Evolutionary conservation across 2,113 vertebrate genomes (phyloP).

Genomic region (Phalacrocorax pelagicus): DNA sequence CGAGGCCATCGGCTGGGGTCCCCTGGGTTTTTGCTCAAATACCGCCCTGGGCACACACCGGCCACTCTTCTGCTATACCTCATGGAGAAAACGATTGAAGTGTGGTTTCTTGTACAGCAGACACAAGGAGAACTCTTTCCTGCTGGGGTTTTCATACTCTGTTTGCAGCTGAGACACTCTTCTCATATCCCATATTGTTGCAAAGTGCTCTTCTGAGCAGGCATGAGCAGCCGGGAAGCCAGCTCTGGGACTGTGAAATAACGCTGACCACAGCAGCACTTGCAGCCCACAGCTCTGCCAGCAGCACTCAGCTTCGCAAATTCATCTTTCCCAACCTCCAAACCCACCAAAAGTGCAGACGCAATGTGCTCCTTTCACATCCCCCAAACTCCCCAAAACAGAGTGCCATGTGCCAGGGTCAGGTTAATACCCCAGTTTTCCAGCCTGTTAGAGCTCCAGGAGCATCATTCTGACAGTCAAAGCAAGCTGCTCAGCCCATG

Average conservation of each 20-base stretch:
- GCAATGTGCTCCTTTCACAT: rapidly evolving
- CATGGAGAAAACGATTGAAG: neutral
- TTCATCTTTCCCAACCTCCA: neutral
- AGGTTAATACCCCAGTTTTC: neutral
- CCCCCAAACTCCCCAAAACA: rapidly evolving
- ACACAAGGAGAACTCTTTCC: neutral
- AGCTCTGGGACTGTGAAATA: neutral
- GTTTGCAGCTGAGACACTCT: neutral
- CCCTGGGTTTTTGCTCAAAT: neutral
- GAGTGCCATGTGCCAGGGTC: neutral
- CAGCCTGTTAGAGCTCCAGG: neutral
- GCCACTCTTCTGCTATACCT: neutral
- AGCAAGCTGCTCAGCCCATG: neutral
- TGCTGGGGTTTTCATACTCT: neutral
- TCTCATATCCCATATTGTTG: too few relatives aligned
- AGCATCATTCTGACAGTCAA: neutral
- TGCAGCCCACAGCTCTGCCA: neutral
- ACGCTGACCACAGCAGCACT: neutral
- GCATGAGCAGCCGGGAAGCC: rapidly evolving
- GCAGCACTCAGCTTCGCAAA: neutral
- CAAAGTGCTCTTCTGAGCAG: too few relatives aligned
- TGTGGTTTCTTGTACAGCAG: neutral
- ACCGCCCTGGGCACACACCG: rapidly evolving
- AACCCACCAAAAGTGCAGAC: neutral
- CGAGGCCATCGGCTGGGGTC: neutral